phyloP scores from a whole-genome alignment of 2,113 vertebrate genomes.

The Carlito syrichta region DNA sequence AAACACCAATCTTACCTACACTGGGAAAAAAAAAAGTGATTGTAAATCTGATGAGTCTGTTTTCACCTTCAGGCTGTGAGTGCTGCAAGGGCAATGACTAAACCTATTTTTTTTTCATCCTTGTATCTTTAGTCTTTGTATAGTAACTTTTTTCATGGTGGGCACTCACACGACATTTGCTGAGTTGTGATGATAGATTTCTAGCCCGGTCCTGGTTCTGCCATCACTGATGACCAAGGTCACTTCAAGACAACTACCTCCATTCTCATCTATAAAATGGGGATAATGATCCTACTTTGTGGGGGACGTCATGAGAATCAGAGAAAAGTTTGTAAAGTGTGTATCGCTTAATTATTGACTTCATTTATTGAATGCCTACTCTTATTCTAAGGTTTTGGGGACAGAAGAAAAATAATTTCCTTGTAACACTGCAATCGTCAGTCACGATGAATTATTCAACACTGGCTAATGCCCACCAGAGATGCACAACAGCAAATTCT shows the following conservation, averaged over 20 bases:
- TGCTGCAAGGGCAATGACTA: neutral
- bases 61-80: neutral
- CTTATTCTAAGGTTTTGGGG: neutral
- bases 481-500: constrained; percentile 29
- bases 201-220: neutral
- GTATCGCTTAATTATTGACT: neutral
- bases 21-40: neutral
- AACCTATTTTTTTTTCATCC: neutral
- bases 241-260: neutral
- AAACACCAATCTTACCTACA: too few relatives aligned
- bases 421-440: neutral
- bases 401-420: neutral
- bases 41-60: neutral
- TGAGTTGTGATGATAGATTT: neutral
- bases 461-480: constrained; percentile 42
- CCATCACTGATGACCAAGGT: neutral
- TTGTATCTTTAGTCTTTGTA: neutral
- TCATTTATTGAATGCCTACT: neutral
- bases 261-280: neutral
- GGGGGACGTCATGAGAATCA: neutral
- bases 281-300: neutral
- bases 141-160: neutral
- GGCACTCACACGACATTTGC: neutral
- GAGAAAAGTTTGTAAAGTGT: neutral
- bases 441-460: constrained; percentile 45